These are phyloP conservation scores for Lineus longissimus DNA, from an alignment of 1,140 invertebrate genomes.

Conservation along the genomic window DNA sequence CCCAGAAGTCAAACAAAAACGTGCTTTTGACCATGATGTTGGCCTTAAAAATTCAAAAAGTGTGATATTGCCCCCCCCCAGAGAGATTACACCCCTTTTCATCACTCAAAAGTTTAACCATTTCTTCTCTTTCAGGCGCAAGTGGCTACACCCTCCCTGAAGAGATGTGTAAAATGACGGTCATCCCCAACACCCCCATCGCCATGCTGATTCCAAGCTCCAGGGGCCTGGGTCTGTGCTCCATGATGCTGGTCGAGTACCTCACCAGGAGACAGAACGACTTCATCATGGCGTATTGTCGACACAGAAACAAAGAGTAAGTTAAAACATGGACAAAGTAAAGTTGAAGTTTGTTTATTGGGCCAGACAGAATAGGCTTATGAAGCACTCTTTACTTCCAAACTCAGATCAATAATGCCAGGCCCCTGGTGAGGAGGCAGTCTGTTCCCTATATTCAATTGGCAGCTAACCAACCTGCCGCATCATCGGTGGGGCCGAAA, in stretches of 20 bases:
- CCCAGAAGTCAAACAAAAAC: too few relatives aligned
- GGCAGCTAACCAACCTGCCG: too few relatives aligned
- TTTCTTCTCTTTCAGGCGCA: too few relatives aligned
- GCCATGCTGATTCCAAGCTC: conserved; percentile 28
- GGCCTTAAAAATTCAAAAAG: too few relatives aligned
- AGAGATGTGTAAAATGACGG: conserved; percentile 12
- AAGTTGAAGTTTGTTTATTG: not conserved
- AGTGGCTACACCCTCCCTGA: not conserved
- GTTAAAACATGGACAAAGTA: too few relatives aligned
- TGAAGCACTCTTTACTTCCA: too few relatives aligned
- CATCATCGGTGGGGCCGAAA: not conserved
- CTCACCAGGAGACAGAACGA: conserved; percentile 34
- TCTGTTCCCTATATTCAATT: not conserved
- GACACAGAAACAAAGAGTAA: conserved; percentile 18
- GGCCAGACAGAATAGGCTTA: too few relatives aligned
- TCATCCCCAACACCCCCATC: conserved; percentile 22
- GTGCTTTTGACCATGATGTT: too few relatives aligned
- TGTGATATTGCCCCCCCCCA: too few relatives aligned
- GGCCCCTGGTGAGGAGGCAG: not conserved
- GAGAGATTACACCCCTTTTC: too few relatives aligned
- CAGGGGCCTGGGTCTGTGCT: conserved; percentile 31
- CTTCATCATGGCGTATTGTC: conserved; percentile 30
- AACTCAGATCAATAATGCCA: too few relatives aligned
- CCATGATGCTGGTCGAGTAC: conserved; percentile 29
- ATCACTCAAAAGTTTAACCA: too few relatives aligned